Evolutionary conservation across 2,888 invertebrate genomes (phyloP), one percentile per base, ranked within the genome.

Genomic region (Allophyes oxyacanthae): DNA sequence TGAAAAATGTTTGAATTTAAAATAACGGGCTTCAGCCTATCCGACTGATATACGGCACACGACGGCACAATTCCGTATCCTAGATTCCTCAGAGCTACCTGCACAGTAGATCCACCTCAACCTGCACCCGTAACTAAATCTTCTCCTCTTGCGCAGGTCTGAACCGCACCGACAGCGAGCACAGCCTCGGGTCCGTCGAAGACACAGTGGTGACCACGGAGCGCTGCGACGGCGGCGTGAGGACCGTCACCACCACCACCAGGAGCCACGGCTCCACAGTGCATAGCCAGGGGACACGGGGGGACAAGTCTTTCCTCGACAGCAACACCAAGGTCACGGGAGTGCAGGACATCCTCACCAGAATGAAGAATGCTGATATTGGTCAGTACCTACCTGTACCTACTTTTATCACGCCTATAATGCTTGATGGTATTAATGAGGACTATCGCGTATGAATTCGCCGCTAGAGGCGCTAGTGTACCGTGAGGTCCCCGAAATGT

Each of bases 321-420:
- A 96, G 96, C 87, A 95, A 93, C 74, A 95, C 95, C 11, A 96
- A 96, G 80, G 96, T 97, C 48, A 95, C 96, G 4, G 96, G 96
- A 3, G 96, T 97, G 1, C 95, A 96, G 81, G 97, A 97, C 82
- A 96, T 97, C 11, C 91, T 97, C 51, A 95, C 95, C 5, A 94
- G 97, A 72, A 97, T 97, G 97, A 96, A 96, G 83, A 96, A 96
- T 80, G 96, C 96, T 71, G 96, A 96, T 78, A 95, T 95, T 72
- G 96, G 96, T 96, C 68, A 84, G 86, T 50, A 28, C 28, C 20
- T 20, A 28, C 28, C 2, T 20, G 2, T 20, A 20, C 20, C 2
- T 20, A 20, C 4, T 20, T 4, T 4, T 20, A 20, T 20, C 20
- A 20, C 20, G 4, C 20, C 2, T 20, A 20, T 20, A 20, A 3